Conservation (phyloP, 2,113 vertebrate genomes). For the Oreochromis aureus region DNA sequence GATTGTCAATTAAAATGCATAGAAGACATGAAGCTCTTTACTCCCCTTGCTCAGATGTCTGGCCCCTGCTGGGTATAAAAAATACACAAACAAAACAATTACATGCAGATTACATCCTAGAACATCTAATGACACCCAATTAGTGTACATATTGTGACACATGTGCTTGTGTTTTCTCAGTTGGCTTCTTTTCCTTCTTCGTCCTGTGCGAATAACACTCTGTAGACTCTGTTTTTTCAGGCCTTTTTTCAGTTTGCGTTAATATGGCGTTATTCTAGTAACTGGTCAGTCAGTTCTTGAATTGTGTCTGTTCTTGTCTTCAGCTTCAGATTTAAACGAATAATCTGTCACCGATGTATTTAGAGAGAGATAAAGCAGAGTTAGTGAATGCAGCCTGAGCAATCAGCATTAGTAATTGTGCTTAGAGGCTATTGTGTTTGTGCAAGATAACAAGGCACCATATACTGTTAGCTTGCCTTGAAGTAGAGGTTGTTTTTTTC, state of each 20-base stretch:
- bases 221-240: background rate
- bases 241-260: background rate
- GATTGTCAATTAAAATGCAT: background rate
- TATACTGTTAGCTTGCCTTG: background rate
- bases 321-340: background rate
- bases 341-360: background rate
- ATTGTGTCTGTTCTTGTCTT: background rate
- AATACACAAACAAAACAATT: background rate
- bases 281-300: background rate
- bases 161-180: background rate
- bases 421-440: background rate
- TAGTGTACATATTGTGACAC: background rate
- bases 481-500: background rate
- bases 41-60: background rate
- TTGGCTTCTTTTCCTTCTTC: background rate
- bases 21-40: background rate
- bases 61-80: background rate
- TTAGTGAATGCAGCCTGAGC: background rate
- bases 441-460: slow-evolving; percentile 1
- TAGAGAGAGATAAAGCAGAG: background rate
- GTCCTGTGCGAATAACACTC: background rate
- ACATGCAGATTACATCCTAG: background rate
- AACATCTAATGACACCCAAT: background rate
- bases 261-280: background rate
- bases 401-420: slow-evolving; percentile 13